Base-by-base conservation (phyloP, 2,113 vertebrate genomes). In the Rafetus swinhoei region DNA sequence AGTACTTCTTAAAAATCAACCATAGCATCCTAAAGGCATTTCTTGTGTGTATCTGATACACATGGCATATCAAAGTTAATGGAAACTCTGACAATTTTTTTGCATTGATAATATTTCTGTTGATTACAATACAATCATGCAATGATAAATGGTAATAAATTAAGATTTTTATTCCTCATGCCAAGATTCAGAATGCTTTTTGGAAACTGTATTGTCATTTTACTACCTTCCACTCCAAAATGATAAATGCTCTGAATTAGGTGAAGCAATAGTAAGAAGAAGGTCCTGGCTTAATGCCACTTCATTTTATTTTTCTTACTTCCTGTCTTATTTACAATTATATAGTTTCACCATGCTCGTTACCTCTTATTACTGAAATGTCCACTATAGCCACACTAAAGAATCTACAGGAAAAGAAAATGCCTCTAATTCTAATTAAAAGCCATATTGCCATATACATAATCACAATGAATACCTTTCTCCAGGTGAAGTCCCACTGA, bases 61-160 rank as follows among this genome's bases (percentile, higher is more conserved):
- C 8, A 74, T 1, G 50, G 7, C 65, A 87, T 87, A 11, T 24
- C 77, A 11, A 65, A 74, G 5, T 53, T 84, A 65, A 69, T 50
- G 4, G 55, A 56, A 4, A 45, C 82, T 84, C 39, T 90, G 83
- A 89, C 93, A 86, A 88, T n/a, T 50, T 76, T 84, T 89, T 5
- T 53, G 15, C 2, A 62, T 21, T 3, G 2, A 0, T 82, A 79
- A 82, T 10, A 1, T 52, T 93, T 94, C 18, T 77, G 82, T 84
- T 91, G 29, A 39, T 76, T 5, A 82, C 72, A 50, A 65, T 29
- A 18, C 27, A 87, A 1, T 14, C 3, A 92, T 87, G 13, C 87
- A 80, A 32, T 1, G 1, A 79, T 74, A 32, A 80, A 90, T 65
- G 10, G 29, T 32, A 7, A 79, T 25, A 15, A 57, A 60, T 82